Percentiles rank a stretch among this genome's conserved stretches.
phyloP scores from a whole-genome alignment of 1,140 invertebrate genomes.

The Gryon sp. region DNA sequence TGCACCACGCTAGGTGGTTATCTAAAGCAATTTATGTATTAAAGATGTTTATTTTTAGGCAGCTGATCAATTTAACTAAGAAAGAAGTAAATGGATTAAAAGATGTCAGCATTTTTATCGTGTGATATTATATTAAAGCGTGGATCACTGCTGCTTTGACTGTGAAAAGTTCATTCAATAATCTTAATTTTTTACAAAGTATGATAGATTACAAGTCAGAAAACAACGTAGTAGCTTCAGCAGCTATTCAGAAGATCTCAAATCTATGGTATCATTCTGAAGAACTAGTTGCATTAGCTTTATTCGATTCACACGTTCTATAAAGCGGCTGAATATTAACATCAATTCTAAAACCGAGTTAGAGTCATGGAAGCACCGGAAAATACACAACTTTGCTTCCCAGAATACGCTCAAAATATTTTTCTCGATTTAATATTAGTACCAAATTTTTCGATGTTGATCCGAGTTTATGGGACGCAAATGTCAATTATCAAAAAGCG shows the following conservation, averaged over 20 bases:
- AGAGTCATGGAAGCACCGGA: constrained; percentile 8
- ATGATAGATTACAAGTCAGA: constrained; percentile 9
- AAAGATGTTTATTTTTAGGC: constrained; percentile 69
- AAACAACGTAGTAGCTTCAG: constrained; percentile 5
- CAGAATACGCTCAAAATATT: constrained; percentile 6
- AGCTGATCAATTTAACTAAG: constrained; percentile 5
- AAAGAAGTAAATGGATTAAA: background rate
- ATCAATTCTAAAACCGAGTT: constrained; percentile 1
- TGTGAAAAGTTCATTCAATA: constrained; percentile 7
- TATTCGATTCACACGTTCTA: constrained; percentile 13
- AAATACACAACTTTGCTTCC: constrained; percentile 15
- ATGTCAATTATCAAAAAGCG: background rate
- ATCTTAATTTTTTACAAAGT: constrained; percentile 12
- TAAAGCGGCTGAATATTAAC: constrained; percentile 10
- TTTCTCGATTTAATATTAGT: constrained; percentile 2
- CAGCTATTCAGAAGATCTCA: constrained; percentile 2
- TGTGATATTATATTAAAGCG: constrained; percentile 1
- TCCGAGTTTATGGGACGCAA: constrained; percentile 8
- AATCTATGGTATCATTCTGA: constrained; percentile 24
- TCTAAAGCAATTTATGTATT: constrained; percentile 72
- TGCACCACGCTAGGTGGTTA: constrained; percentile 73
- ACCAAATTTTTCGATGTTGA: constrained; percentile 6
- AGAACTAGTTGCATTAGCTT: constrained; percentile 9
- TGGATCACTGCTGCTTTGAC: constrained; percentile 14
- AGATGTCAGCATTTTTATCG: constrained; percentile 2